These are phyloP conservation scores for Ptilodon capucinus DNA, from an alignment of 2,888 invertebrate species.

Conservation along the genomic window DNA sequence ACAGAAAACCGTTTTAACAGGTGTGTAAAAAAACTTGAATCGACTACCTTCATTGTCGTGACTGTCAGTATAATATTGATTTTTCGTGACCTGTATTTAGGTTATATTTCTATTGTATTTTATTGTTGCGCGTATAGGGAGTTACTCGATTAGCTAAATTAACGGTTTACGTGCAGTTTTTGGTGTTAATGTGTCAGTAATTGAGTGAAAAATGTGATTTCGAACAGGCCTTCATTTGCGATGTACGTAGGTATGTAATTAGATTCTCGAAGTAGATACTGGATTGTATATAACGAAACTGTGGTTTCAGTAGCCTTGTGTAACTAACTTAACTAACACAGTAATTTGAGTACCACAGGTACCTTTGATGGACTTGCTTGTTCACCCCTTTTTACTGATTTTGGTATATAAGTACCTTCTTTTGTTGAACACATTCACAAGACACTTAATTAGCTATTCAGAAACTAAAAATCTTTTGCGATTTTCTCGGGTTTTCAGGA, in stretches of 20 bases:
- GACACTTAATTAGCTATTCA: no score
- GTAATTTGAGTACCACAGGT: no score
- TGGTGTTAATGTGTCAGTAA: constrained; percentile 59
- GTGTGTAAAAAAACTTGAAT: constrained; percentile 51
- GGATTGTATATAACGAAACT: not conserved
- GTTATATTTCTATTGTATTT: constrained; percentile 74
- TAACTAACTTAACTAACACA: no score
- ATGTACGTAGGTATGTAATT: constrained; percentile 48
- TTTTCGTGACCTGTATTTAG: constrained; percentile 71
- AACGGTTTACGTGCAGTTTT: constrained; percentile 47
- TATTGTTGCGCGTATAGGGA: constrained; percentile 51
- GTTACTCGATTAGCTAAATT: constrained; percentile 65
- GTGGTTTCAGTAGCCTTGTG: no score
- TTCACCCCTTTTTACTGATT: no score
- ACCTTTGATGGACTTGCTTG: no score
- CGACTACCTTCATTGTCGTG: constrained; percentile 59
- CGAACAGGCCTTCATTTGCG: constrained; percentile 20
- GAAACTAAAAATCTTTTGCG: no score
- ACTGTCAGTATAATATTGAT: constrained; percentile 63
- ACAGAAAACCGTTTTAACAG: constrained; percentile 69
- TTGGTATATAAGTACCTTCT: no score
- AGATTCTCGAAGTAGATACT: not conserved
- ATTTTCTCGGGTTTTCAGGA: no score
- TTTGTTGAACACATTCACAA: no score
- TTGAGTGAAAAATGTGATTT: constrained; percentile 55